These are phyloP conservation scores for Lepisosteus osseus DNA, from an alignment of 2,113 vertebrate species.

Conservation along the genomic window DNA sequence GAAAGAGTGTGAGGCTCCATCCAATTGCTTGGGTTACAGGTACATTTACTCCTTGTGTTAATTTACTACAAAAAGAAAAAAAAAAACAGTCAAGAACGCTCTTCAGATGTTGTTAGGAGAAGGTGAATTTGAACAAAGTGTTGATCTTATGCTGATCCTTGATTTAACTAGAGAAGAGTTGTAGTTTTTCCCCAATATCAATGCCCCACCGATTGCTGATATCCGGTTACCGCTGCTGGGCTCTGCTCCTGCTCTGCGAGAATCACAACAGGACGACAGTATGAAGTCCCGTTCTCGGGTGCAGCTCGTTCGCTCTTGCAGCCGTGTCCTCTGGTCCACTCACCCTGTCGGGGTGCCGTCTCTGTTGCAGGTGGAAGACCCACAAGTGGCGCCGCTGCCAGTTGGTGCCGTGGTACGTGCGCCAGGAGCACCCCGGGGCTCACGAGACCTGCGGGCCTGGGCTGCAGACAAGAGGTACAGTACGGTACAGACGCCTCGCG, in stretches of 20 bases:
- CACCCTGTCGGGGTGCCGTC: no score
- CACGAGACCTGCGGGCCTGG: conserved; percentile 91
- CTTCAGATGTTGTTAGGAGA: neutral
- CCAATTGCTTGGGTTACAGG: conserved; percentile 83
- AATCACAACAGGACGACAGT: no score
- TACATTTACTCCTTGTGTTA: conserved; percentile 38
- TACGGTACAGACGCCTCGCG: neutral
- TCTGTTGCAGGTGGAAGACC: conserved; percentile 83
- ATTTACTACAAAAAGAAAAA: neutral
- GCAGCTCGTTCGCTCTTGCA: no score
- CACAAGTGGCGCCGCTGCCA: conserved; percentile 97
- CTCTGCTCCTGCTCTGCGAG: no score
- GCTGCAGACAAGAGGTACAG: conserved; percentile 87
- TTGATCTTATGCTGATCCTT: neutral
- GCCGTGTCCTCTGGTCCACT: no score
- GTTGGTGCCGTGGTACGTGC: conserved; percentile 85
- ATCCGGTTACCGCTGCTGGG: no score
- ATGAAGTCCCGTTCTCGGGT: no score
- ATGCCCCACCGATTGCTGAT: no score
- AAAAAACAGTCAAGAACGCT: neutral
- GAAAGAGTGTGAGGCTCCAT: conserved; percentile 74
- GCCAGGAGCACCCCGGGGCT: conserved; percentile 77
- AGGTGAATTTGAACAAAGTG: neutral
- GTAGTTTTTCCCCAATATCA: no score
- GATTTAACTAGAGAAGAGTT: no score